Evolutionary conservation across 2,113 vertebrate genomes (phyloP).

Genomic region (Chlorodrepanis virens): DNA sequence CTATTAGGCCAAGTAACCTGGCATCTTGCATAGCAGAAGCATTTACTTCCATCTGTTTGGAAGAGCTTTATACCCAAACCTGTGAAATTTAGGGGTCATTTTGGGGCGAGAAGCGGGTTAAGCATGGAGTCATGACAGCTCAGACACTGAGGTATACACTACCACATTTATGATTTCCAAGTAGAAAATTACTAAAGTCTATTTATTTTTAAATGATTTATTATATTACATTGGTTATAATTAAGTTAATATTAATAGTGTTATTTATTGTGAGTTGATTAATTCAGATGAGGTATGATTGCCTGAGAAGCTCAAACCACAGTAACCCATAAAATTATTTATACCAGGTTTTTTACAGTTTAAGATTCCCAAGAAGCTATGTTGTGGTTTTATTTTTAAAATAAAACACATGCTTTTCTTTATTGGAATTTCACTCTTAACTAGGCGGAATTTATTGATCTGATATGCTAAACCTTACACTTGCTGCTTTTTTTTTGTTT

Average conservation of each 20-base stretch:
- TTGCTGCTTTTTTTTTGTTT: neutral
- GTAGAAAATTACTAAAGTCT: neutral
- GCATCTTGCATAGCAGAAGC: neutral
- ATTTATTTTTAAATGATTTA: neutral
- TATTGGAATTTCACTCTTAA: neutral
- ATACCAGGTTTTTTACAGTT: neutral
- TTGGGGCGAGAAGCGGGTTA: fast-evolving
- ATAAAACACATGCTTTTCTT: neutral
- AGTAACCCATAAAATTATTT: neutral
- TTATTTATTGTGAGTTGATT: neutral
- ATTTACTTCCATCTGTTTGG: neutral
- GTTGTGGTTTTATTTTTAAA: slow-evolving; percentile 6
- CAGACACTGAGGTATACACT: neutral
- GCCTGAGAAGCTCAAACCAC: neutral
- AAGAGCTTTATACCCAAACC: neutral
- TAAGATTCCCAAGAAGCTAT: neutral
- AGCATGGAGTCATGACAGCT: neutral
- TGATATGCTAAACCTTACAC: neutral
- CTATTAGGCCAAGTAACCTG: neutral
- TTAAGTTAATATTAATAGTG: neutral
- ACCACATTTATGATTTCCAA: neutral
- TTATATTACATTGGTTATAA: neutral
- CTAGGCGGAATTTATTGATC: neutral
- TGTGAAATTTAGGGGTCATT: neutral
- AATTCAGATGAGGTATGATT: neutral